A percentile compares a stretch with the other conserved stretches of the same genome.
These are phyloP conservation scores for Nibea coibor DNA, from an alignment of 2,113 vertebrate genomes.

Conservation along the genomic window DNA sequence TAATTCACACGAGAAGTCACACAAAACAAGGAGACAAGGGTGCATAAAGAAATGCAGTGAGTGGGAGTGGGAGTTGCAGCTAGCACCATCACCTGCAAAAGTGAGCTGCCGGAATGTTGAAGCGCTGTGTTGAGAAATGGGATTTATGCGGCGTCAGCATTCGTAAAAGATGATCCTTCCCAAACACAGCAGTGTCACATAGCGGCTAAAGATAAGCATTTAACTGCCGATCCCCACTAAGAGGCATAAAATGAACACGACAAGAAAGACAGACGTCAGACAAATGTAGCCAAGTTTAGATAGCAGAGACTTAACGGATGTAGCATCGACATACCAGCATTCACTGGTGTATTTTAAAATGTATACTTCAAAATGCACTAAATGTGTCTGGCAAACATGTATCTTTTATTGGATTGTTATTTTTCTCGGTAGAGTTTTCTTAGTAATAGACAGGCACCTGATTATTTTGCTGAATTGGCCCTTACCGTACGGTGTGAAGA, in stretches of 20 bases:
- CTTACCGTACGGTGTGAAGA: neutral
- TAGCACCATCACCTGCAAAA: neutral
- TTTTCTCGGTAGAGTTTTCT: no score
- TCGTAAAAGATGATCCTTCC: neutral
- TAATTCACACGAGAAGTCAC: neutral
- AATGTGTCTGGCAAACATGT: neutral
- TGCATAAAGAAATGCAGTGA: neutral
- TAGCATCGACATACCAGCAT: slow-evolving; percentile 1
- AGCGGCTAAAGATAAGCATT: slow-evolving; percentile 5
- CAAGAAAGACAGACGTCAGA: neutral
- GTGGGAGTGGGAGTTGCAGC: neutral
- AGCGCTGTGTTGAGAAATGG: neutral
- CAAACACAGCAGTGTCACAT: neutral
- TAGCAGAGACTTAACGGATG: neutral
- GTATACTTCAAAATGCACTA: neutral
- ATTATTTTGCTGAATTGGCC: neutral
- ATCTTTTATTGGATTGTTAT: neutral
- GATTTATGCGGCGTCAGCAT: slow-evolving; percentile 1
- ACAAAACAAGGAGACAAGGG: no score
- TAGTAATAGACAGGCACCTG: neutral
- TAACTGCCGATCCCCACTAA: slow-evolving; percentile 14
- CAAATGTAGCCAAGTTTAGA: neutral
- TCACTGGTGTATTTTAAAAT: neutral
- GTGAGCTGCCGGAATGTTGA: neutral
- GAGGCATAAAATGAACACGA: slow-evolving; percentile 17